Evolutionary conservation across 2,888 invertebrate genomes (phyloP).

Genomic region (Chirona hameri): DNA sequence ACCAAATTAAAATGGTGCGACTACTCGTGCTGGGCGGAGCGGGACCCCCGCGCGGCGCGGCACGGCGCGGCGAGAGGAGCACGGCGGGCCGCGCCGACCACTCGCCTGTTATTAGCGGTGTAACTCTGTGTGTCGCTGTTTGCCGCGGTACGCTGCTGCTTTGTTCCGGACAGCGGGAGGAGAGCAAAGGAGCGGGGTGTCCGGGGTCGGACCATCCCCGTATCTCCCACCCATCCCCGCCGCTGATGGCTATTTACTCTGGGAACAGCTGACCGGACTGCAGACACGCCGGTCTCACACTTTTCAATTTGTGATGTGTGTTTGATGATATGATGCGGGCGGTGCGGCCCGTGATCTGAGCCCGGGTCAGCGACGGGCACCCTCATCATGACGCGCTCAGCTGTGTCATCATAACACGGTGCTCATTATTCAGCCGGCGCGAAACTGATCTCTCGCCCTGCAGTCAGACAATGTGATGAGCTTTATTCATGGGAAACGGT

Average conservation of each 20-base stretch:
- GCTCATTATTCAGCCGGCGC: neutral
- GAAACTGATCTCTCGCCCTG: neutral
- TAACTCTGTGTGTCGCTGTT: neutral
- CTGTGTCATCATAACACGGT: neutral
- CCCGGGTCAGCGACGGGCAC: neutral
- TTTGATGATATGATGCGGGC: neutral
- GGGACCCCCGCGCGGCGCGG: neutral
- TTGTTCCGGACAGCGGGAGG: neutral
- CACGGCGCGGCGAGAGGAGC: neutral
- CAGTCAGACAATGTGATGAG: neutral
- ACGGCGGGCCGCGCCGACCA: neutral
- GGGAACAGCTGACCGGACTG: neutral
- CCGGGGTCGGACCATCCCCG: neutral
- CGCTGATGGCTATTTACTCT: constrained; percentile 7
- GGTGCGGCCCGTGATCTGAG: neutral
- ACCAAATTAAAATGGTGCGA: neutral
- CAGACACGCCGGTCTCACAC: neutral
- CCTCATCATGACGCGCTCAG: neutral
- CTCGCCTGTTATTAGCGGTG: too few species aligned
- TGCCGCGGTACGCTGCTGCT: neutral
- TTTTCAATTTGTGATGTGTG: constrained; percentile 23
- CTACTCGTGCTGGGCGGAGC: constrained; percentile 1
- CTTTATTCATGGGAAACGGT: neutral
- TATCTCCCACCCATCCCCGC: neutral
- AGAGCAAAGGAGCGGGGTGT: neutral